Conservation (phyloP, 2,113 vertebrate genomes). For the Corynorhinus townsendii region DNA sequence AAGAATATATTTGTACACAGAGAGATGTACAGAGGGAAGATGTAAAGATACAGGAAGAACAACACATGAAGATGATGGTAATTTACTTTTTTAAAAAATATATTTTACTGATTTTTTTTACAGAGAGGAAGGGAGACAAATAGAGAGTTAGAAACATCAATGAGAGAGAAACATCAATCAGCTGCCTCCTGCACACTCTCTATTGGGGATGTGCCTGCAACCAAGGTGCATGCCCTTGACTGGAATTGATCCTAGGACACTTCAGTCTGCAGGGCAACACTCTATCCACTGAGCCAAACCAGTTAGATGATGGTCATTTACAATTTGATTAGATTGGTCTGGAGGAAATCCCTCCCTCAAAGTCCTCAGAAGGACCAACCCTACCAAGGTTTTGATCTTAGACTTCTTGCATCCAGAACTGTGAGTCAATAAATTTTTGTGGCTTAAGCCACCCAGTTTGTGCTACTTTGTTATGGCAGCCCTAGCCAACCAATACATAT, state of each 20-base stretch:
- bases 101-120: too few relatives aligned
- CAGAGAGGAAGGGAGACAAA: too few relatives aligned
- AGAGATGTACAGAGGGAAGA: not conserved
- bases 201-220: too few relatives aligned
- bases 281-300: too few relatives aligned
- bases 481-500: not conserved
- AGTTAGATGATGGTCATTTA: not conserved
- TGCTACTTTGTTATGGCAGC: not conserved
- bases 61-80: too few relatives aligned
- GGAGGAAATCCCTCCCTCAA: not conserved
- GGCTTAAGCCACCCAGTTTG: not conserved
- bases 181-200: too few relatives aligned
- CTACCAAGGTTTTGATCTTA: not conserved
- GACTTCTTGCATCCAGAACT: not conserved
- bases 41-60: not conserved
- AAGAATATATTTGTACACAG: not conserved
- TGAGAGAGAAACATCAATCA: too few relatives aligned
- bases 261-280: too few relatives aligned
- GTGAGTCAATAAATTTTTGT: not conserved
- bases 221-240: too few relatives aligned
- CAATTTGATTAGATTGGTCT: not conserved
- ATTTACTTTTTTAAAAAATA: not conserved
- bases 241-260: too few relatives aligned
- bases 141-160: too few relatives aligned
- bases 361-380: not conserved